Evolutionary conservation across 2,888 invertebrate genomes (phyloP).

Genomic region (Coleophora flavipennella): DNA sequence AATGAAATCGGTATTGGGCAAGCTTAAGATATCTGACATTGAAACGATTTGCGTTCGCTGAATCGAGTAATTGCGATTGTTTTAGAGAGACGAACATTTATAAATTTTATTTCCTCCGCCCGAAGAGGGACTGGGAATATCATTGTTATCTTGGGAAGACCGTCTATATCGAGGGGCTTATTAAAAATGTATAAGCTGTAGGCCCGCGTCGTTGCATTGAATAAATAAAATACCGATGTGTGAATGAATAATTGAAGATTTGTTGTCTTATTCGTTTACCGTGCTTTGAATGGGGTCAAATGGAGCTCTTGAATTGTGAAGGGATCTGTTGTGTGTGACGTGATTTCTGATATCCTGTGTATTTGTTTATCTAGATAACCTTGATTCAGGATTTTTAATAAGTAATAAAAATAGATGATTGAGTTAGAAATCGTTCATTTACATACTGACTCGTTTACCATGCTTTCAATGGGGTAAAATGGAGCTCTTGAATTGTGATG

Average conservation of each 20-base stretch:
- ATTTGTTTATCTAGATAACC: no score
- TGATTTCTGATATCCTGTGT: no score
- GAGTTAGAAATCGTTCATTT: no score
- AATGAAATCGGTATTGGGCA: conserved; percentile 29
- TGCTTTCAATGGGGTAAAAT: background rate
- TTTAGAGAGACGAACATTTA: conserved; percentile 24
- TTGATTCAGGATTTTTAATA: no score
- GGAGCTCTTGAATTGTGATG: background rate
- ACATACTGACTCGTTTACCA: background rate
- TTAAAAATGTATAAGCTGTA: conserved; percentile 38
- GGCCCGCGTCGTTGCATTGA: conserved; percentile 10
- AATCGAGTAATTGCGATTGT: conserved; percentile 54
- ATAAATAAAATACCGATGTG: background rate
- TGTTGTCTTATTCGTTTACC: background rate
- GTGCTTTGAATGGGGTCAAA: background rate
- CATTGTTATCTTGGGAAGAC: conserved; percentile 36
- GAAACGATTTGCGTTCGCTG: conserved; percentile 54
- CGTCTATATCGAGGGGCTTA: conserved; percentile 26
- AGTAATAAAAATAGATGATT: no score
- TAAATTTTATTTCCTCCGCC: conserved; percentile 35
- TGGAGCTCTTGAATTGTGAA: background rate
- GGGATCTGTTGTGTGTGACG: no score
- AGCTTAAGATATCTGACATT: conserved; percentile 41
- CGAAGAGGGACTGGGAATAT: conserved; percentile 21
- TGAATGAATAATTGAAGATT: background rate